These are phyloP conservation scores for Rhagonycha fulva DNA, from an alignment of 2,888 invertebrate genomes.

Conservation along the genomic window DNA sequence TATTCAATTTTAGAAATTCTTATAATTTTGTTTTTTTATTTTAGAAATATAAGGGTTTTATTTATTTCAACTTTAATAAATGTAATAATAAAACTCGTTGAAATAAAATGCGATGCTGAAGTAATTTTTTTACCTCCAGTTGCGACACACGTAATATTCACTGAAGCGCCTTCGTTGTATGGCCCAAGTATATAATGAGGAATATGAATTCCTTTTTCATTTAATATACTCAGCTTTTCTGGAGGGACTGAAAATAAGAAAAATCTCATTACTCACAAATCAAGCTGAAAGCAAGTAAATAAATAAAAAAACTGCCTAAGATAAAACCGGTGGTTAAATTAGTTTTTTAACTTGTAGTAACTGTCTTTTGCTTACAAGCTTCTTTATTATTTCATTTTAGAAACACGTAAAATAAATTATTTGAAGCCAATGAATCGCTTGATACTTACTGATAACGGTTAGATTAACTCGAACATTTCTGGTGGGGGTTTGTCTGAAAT, in stretches of 20 bases:
- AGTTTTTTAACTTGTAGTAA: background rate
- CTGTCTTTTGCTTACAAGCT: background rate
- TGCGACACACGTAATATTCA: constrained; percentile 83
- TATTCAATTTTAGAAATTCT: background rate
- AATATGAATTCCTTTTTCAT: constrained; percentile 77
- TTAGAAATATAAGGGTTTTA: background rate
- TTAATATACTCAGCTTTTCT: constrained; percentile 77
- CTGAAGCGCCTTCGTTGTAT: constrained; percentile 81
- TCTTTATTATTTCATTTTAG: background rate
- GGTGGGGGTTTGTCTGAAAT: constrained; percentile 88
- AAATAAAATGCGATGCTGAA: background rate
- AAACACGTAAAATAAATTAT: constrained; percentile 3
- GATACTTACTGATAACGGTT: constrained; percentile 83
- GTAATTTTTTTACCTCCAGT: constrained; percentile 73
- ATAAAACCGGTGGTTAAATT: background rate
- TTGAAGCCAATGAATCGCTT: background rate
- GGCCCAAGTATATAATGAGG: constrained; percentile 80
- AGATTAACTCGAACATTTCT: constrained; percentile 86
- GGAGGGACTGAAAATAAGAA: constrained; percentile 72
- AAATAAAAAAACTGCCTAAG: constrained; percentile 2
- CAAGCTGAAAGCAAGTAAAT: constrained; percentile 6
- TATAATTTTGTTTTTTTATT: background rate
- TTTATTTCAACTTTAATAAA: background rate
- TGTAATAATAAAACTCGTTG: background rate
- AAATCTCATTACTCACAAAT: constrained; percentile 3